Percentiles rank a stretch among this genome's conserved stretches.
Conservation (phyloP, 2,113 vertebrate species). For the Rallus limicola region DNA sequence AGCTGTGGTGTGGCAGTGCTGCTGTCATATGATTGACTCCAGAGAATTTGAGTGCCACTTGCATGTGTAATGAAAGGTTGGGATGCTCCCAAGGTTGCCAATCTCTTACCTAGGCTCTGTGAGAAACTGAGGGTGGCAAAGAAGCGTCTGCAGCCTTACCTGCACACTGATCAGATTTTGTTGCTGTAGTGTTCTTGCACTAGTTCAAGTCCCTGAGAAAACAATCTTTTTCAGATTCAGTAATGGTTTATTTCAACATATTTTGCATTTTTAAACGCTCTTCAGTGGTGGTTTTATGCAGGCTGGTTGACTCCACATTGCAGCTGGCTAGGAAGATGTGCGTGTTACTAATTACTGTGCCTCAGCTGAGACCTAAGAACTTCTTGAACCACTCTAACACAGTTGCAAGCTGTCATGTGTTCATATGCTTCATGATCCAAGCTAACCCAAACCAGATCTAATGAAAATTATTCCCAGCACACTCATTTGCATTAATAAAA, state of each 20-base stretch:
- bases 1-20: background rate
- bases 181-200: background rate
- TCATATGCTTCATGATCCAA: background rate
- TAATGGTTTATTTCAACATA: background rate
- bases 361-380: background rate
- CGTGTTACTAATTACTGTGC: background rate
- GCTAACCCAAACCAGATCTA: background rate
- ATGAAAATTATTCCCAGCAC: background rate
- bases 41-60: background rate
- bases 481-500: background rate
- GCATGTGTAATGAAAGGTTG: background rate
- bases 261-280: background rate
- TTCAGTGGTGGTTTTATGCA: background rate
- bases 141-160: background rate
- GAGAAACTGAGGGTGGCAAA: background rate
- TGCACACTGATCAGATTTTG: background rate
- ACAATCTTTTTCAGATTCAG: background rate
- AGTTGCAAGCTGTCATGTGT: constrained; percentile 11
- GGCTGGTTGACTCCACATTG: background rate
- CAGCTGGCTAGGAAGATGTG: background rate
- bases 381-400: background rate
- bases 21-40: background rate
- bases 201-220: background rate
- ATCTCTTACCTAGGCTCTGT: background rate
- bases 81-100: background rate